phyloP scores from a whole-genome alignment of 2,888 invertebrate species.

The Tenthredo notha region DNA sequence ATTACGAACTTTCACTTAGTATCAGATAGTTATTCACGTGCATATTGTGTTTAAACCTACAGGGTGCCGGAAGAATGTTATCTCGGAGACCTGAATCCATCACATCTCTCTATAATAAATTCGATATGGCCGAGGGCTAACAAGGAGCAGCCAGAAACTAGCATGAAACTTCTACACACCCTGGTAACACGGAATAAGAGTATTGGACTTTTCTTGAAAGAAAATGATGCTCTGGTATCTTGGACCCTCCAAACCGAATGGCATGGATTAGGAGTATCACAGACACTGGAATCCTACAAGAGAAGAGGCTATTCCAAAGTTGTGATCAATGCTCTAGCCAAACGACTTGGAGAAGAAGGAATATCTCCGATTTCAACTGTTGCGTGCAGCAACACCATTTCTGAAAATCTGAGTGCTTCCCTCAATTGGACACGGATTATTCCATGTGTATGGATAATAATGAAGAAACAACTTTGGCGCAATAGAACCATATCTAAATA shows the following conservation, averaged over 20 bases:
- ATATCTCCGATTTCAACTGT: no score
- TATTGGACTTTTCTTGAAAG: constrained; percentile 74
- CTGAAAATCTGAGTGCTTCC: no score
- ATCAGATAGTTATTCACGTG: no score
- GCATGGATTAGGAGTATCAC: constrained; percentile 72
- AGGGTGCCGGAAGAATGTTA: constrained; percentile 73
- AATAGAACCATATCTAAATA: no score
- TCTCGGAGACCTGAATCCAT: constrained; percentile 66
- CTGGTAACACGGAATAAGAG: constrained; percentile 73
- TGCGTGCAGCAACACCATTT: no score
- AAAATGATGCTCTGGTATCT: constrained; percentile 70
- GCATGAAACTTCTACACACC: constrained; percentile 65
- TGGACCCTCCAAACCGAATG: constrained; percentile 74
- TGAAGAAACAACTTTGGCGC: no score
- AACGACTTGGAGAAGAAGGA: constrained; percentile 55
- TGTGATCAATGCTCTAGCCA: constrained; percentile 71
- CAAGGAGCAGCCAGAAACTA: constrained; percentile 63
- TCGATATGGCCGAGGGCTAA: constrained; percentile 72
- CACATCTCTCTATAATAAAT: constrained; percentile 70
- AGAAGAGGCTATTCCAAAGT: constrained; percentile 75
- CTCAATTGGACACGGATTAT: no score
- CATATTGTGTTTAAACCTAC: background rate
- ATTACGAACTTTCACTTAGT: no score
- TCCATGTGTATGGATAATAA: no score
- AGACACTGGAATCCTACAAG: constrained; percentile 72